Base-by-base conservation (phyloP, 2,888 invertebrate genomes). In the Andrena minutula region DNA sequence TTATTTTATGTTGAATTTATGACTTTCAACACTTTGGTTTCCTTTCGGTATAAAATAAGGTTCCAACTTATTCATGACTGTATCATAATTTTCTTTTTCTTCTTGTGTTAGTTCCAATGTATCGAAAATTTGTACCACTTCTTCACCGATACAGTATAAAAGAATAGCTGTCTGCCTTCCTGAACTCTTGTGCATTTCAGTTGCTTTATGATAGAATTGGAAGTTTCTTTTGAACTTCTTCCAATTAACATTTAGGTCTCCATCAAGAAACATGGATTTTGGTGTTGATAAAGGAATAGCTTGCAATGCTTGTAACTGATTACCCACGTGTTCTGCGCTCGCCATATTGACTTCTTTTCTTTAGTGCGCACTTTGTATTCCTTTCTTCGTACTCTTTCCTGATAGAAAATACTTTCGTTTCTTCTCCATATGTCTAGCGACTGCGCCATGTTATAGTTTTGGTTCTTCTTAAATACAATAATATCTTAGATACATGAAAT, bases 1-100 rank as follows among this genome's bases (percentile, higher is more conserved):
- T n/a, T n/a, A n/a, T n/a, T n/a, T n/a, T n/a, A 51, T 6, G 7
- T 51, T 51, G n/a, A 51, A 51, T n/a, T 51, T 51, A 20, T 51
- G n/a, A 51, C 51, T 51, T 51, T 51, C 51, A 20, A 51, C 51
- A 51, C 51, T 51, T 51, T 51, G 51, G 51, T n/a, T 51, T 20
- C n/a, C n/a, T n/a, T 51, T 51, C 0, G 51, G 51, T n/a, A 20
- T n/a, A 20, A 51, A 51, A 51, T 51, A 51, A n/a, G 2, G 7
- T 51, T 51, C 51, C 20, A 51, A 51, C 51, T 51, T 51, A 20
- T 20, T n/a, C 20, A n/a, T 51, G 20, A 51, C 20, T 51, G 51
- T 51, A 20, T 51, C 51, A 51, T 51, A 51, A 7, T 51, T 7
- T 20, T 51, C 20, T 20, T 20, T 51, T 20, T 51, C 51, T 20